Conservation (phyloP, 1,140 invertebrate species). For the Plutomurus gul region DNA sequence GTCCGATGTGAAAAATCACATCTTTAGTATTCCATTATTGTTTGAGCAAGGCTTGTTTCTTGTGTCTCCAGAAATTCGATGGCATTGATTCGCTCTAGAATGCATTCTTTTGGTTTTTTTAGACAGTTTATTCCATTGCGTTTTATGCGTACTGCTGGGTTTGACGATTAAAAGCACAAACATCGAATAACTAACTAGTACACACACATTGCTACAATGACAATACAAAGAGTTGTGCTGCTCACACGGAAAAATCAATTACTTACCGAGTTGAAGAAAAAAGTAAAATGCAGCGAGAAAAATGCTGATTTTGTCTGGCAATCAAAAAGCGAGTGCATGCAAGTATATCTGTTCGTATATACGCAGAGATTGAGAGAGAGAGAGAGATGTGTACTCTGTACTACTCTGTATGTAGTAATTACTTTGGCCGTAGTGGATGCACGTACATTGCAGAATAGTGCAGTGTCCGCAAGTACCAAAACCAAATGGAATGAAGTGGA, state of each 20-base stretch:
- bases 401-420: no score
- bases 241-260: no score
- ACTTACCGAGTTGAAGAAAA: neutral
- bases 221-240: no score
- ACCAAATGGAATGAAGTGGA: slow-evolving; percentile 1
- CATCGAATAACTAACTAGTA: no score
- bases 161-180: no score
- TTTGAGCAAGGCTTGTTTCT: no score
- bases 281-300: neutral
- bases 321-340: neutral
- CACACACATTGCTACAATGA: no score
- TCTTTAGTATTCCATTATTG: neutral
- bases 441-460: neutral
- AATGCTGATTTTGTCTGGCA: neutral
- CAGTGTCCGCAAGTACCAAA: neutral
- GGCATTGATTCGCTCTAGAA: neutral
- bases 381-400: no score
- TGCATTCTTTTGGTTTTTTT: no score
- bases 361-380: no score
- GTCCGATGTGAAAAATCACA: neutral
- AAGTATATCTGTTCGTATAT: neutral
- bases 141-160: no score
- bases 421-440: neutral
- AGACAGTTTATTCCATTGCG: no score
- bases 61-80: neutral